Evolutionary conservation across 2,888 invertebrate species (phyloP).

Genomic region (Drosophila meridionalis): DNA sequence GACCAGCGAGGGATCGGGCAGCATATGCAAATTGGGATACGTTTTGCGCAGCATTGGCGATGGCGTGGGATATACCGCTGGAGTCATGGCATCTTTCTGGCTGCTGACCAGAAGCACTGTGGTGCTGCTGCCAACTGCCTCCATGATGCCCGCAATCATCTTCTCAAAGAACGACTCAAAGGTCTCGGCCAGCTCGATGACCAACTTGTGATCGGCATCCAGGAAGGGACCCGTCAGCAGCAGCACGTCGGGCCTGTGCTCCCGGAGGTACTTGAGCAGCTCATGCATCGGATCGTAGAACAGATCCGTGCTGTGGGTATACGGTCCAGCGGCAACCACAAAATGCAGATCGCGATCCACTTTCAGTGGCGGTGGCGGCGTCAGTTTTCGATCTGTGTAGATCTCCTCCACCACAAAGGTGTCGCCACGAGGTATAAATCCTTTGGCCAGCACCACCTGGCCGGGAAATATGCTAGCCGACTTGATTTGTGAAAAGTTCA

Average conservation of each 20-base stretch:
- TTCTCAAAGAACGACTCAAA: constrained; percentile 91
- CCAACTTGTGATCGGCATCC: constrained; percentile 88
- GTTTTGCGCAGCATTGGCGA: constrained; percentile 88
- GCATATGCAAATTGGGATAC: constrained; percentile 88
- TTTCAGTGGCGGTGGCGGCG: constrained; percentile 84
- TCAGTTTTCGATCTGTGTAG: constrained; percentile 86
- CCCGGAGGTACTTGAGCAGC: constrained; percentile 88
- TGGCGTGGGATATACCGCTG: constrained; percentile 93
- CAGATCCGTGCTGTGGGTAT: constrained; percentile 91
- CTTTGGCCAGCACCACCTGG: constrained; percentile 88
- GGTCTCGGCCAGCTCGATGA: constrained; percentile 88
- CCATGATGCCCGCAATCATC: constrained; percentile 88
- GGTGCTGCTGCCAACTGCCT: constrained; percentile 88
- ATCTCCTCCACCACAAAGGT: constrained; percentile 89
- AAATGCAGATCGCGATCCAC: constrained; percentile 88
- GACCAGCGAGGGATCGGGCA: constrained; percentile 93
- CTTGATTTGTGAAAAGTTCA: constrained; percentile 86
- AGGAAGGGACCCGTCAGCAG: constrained; percentile 95
- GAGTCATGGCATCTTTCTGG: constrained; percentile 91
- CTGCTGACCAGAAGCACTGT: constrained; percentile 92
- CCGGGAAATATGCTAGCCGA: constrained; percentile 84
- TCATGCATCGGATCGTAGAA: constrained; percentile 93
- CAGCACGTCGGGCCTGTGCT: constrained; percentile 91
- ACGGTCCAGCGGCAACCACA: constrained; percentile 93
- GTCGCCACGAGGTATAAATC: constrained; percentile 90